Evolutionary conservation across 2,113 vertebrate genomes (phyloP).

Genomic region (Dipodomys spectabilis): DNA sequence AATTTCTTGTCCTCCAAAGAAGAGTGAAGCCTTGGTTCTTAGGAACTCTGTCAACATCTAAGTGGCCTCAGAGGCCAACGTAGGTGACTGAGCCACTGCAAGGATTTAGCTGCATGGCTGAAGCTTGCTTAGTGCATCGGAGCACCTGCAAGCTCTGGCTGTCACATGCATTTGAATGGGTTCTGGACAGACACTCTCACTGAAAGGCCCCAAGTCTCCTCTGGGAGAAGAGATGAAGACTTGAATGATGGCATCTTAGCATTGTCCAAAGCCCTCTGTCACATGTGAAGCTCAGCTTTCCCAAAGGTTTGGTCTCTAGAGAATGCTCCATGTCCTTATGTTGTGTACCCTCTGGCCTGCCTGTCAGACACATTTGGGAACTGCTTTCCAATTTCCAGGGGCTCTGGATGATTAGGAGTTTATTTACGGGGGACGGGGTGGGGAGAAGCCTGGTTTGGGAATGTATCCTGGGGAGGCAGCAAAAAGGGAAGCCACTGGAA

Average conservation of each 20-base stretch:
- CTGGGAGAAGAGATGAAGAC: background rate
- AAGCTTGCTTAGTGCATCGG: background rate
- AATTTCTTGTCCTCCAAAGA: conserved; percentile 2
- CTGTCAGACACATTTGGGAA: background rate
- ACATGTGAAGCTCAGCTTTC: background rate
- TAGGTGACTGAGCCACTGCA: background rate
- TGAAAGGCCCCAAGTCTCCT: background rate
- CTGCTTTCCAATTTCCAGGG: background rate
- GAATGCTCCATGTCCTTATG: background rate
- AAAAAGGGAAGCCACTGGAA: background rate
- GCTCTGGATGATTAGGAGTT: background rate
- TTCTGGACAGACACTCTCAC: background rate
- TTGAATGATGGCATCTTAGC: background rate
- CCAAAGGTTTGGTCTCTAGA: no score
- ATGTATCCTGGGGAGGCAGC: background rate
- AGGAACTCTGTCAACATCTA: background rate
- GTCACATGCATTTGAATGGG: background rate
- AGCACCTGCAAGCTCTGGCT: background rate
- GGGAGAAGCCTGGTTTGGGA: background rate
- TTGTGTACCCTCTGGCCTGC: background rate
- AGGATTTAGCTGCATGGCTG: background rate
- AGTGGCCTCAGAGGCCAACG: background rate
- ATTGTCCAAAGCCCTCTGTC: background rate
- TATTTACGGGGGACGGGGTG: background rate
- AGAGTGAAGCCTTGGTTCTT: background rate